Evolutionary conservation across 2,113 vertebrate species (phyloP), one percentile per base, ranked within the genome.

Genomic region (Crypturellus undulatus): DNA sequence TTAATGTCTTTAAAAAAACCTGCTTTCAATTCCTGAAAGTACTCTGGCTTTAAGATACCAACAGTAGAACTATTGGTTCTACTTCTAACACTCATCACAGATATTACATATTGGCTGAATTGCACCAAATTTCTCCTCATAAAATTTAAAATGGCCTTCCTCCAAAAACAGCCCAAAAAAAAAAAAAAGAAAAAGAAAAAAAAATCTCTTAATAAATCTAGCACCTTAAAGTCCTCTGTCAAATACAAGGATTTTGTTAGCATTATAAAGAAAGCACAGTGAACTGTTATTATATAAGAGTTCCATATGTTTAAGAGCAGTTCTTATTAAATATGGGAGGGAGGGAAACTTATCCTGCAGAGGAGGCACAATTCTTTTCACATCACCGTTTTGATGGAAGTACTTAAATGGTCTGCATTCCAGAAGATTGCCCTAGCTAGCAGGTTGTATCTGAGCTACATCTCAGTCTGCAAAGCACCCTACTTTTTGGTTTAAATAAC

Each of bases 201-300:
- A 32, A 49, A 17, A 6, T 1, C 15, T 87, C n/a, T 73, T 73
- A 94, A 69, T 88, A 92, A 91, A 90, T 87, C 26, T n/a, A 52
- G n/a, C n/a, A 84, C 72, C 69, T 81, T 62, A 93, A 96, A 88
- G 51, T 15, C 38, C 38, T 82, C 36, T 93, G 77, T 90, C 70
- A 91, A 96, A 96, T 82, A 78, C 20, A 81, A 91, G 32, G 21
- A 56, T 91, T 84, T 95, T 85, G 91, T 73, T 67, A 94, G 71
- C 38, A 91, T 26, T 49, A 87, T 69, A 67, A 63, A 94, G 9
- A 96, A 32, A 8, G 65, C 21, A 75, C 20, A 94, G 18, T 49
- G 67, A 94, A 82, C 24, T 42, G 34, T 36, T 87, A 68, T 85
- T 92, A 79, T 79, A 87, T 73, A 56, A 79, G 92, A 69, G 2